Evolutionary conservation across 2,888 invertebrate species (phyloP).

Genomic region (Mechanitis messenoides): DNA sequence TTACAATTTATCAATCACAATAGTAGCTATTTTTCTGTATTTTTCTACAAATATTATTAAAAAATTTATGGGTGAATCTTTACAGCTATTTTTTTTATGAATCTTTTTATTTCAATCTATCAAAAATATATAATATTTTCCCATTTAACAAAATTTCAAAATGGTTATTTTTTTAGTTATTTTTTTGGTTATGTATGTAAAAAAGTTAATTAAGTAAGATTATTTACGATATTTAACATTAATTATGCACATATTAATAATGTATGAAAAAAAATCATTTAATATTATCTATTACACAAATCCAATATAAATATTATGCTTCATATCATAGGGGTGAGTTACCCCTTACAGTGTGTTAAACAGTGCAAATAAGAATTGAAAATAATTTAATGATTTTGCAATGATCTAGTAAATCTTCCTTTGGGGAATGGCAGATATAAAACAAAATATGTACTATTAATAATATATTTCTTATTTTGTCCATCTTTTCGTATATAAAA

Average conservation of each 20-base stretch:
- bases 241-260: background rate
- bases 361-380: slow-evolving; percentile 40
- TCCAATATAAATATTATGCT: slow-evolving; percentile 3
- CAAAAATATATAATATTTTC: no score
- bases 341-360: slow-evolving; percentile 31
- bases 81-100: no score
- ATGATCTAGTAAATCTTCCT: slow-evolving; percentile 11
- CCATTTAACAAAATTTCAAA: no score
- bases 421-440: background rate
- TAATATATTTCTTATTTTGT: background rate
- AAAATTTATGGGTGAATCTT: no score
- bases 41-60: no score
- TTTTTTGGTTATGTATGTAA: no score
- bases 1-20: background rate
- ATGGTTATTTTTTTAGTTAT: no score
- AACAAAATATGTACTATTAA: background rate
- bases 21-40: no score
- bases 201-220: no score
- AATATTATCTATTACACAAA: background rate
- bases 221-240: no score
- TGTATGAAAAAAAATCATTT: background rate
- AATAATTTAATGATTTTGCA: slow-evolving; percentile 36
- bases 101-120: no score
- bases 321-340: slow-evolving; percentile 7
- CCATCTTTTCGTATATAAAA: background rate